Evolutionary conservation across 2,797 vertebrate species (phyloP).

Genomic region (Rhinatrema bivittatum): DNA sequence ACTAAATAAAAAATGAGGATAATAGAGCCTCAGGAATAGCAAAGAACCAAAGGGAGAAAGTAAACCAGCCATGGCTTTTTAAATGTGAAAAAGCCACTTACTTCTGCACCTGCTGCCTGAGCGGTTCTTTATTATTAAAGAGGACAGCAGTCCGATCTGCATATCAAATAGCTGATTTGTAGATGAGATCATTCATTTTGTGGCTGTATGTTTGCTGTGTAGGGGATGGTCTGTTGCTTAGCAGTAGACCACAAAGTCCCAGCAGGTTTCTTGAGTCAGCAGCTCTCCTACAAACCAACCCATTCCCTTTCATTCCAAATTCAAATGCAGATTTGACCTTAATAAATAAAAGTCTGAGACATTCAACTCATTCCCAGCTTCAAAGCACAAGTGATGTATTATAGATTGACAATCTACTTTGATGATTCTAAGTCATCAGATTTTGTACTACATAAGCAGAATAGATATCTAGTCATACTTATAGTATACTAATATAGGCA

Average conservation of each 20-base stretch:
- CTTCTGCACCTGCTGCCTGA: slow-evolving; percentile 61
- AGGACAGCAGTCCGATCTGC: slow-evolving; percentile 52
- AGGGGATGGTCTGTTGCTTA: slow-evolving; percentile 58
- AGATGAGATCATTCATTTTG: slow-evolving; percentile 62
- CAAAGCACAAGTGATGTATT: slow-evolving; percentile 58
- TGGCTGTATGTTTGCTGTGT: slow-evolving; percentile 44
- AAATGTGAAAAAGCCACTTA: slow-evolving; percentile 32
- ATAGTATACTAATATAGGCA: not conserved
- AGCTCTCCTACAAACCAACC: slow-evolving; percentile 41
- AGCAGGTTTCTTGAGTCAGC: slow-evolving; percentile 64
- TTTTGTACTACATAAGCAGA: slow-evolving; percentile 47
- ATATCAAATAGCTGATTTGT: slow-evolving; percentile 67
- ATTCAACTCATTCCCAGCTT: slow-evolving; percentile 57
- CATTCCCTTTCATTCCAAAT: slow-evolving; percentile 56
- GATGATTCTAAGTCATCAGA: slow-evolving; percentile 47
- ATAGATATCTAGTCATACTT: not conserved
- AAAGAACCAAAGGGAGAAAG: slow-evolving; percentile 29
- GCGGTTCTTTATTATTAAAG: slow-evolving; percentile 37
- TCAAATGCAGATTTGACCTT: slow-evolving; percentile 58
- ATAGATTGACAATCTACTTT: slow-evolving; percentile 57
- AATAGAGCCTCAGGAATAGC: slow-evolving; percentile 34
- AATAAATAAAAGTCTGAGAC: slow-evolving; percentile 56
- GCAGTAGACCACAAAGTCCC: slow-evolving; percentile 67
- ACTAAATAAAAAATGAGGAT: slow-evolving; percentile 47
- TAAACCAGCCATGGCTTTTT: slow-evolving; percentile 33